Conservation (phyloP, 2,113 vertebrate genomes). For the Chrysochloris asiatica region DNA sequence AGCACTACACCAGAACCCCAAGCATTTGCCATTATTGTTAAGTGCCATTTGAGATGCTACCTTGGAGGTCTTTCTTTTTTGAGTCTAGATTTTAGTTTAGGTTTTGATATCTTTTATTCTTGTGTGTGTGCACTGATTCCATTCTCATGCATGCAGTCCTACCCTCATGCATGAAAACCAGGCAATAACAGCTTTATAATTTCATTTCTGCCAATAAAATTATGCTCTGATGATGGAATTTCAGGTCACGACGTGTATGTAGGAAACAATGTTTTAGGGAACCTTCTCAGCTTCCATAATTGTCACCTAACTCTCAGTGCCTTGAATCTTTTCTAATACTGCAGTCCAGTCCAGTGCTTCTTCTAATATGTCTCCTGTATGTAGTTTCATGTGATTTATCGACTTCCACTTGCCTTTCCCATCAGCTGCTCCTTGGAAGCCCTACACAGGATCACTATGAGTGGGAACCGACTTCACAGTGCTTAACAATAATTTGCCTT, state of each 20-base stretch:
- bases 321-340: neutral
- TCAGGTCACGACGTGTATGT: fast-evolving
- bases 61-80: neutral
- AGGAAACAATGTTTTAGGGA: neutral
- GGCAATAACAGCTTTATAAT: neutral
- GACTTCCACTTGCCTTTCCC: too few relatives aligned
- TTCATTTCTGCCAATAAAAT: neutral
- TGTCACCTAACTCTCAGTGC: neutral
- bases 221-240: neutral
- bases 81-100: neutral
- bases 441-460: too few relatives aligned
- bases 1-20: too few relatives aligned
- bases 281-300: neutral
- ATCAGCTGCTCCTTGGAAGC: too few relatives aligned
- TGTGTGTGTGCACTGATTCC: neutral
- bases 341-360: neutral
- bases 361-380: neutral
- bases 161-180: neutral
- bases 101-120: neutral
- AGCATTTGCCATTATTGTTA: too few relatives aligned
- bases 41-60: too few relatives aligned
- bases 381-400: neutral
- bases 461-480: too few relatives aligned
- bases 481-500: neutral
- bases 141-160: fast-evolving